Base-by-base conservation (phyloP, 2,113 vertebrate species). In the Centropristis striata region DNA sequence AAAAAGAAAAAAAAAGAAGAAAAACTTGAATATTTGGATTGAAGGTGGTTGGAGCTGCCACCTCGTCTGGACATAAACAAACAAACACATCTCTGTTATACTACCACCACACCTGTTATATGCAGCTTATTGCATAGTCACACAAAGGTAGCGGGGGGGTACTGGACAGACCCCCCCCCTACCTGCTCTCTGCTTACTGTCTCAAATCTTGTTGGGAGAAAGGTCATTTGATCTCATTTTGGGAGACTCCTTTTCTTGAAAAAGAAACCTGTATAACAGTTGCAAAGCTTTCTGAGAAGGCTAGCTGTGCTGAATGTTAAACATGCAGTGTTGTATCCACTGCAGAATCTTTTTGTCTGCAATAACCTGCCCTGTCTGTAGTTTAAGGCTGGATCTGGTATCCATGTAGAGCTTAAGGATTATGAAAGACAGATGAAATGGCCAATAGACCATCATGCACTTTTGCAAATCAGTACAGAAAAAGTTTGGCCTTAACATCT, bases 21-120 rank as follows among this genome's bases (percentile, higher is more conserved):
- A 86, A 88, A 93, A 92, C 92, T 95, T 94, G 94, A 95, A 94
- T 90, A 91, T 92, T 93, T 88, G 90, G 78, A 90, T 90, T 81
- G 81, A 91, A 86, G 87, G 89, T 86, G 73, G 84, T 84, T 79
- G 16, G 46, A 88, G 75, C 86, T 93, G 88, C 90, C 81, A 64
- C 87, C 83, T 88, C 82, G 74, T 80, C 74, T 84, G 75, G 84
- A 84, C 83, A 55, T 71, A 70, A 86, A 77, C 63, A 84, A 76
- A 92, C 59, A 66, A 87, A 32, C n/a, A n/a, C n/a, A 85, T 85
- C 67, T 92, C 78, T 84, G 80, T 83, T 87, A 28, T 88, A 64
- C 55, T 44, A 85, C 73, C 71, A 77, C 66, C 84, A 53, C 51
- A 76, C 68, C 46, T 75, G 64, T 81, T 82, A 60, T 89, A 83